These are phyloP conservation scores for Cochlearius cochlearius DNA, from an alignment of 2,113 vertebrate genomes.

Conservation along the genomic window DNA sequence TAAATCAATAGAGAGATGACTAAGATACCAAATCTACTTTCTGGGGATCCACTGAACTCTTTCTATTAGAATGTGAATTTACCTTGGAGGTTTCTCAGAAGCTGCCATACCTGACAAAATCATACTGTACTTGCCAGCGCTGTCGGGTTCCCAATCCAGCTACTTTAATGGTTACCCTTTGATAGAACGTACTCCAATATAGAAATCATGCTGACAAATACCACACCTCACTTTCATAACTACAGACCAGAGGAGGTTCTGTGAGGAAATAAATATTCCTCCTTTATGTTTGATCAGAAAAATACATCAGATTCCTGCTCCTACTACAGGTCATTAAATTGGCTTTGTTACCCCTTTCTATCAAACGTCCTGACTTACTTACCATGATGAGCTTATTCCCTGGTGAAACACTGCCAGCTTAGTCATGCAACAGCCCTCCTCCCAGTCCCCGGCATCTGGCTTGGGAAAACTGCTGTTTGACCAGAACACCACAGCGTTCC, in stretches of 20 bases:
- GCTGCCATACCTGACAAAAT: background rate
- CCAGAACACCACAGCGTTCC: rapidly evolving
- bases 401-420: background rate
- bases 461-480: background rate
- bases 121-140: background rate
- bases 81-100: background rate
- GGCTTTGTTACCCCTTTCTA: background rate
- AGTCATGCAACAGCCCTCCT: background rate
- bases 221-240: background rate
- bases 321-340: background rate
- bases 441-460: background rate
- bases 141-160: background rate
- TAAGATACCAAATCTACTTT: background rate
- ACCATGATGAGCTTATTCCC: background rate
- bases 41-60: background rate
- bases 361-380: background rate
- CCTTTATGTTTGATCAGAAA: background rate
- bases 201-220: background rate
- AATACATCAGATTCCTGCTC: background rate
- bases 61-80: background rate
- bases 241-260: background rate
- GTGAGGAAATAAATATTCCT: background rate
- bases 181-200: background rate
- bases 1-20: background rate
- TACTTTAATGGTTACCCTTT: background rate